These are phyloP conservation scores for Gasterosteus aculeatus DNA, from an alignment of 2,113 vertebrate genomes.

Conservation along the genomic window DNA sequence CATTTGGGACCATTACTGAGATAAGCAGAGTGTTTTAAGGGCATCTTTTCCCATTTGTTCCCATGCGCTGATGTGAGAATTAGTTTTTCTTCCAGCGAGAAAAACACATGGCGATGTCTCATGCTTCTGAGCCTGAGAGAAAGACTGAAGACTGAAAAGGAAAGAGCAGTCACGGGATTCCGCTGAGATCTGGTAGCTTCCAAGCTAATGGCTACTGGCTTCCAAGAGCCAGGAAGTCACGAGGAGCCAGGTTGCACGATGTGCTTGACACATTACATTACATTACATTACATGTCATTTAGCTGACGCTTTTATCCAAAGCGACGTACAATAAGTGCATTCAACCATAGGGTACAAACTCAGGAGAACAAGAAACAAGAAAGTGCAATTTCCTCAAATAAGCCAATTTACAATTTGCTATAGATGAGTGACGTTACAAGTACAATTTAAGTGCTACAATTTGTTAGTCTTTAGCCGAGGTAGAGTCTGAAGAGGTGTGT, in stretches of 20 bases:
- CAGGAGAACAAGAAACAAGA: no score
- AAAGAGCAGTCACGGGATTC: constrained; percentile 44
- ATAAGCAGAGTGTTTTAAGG: constrained; percentile 36
- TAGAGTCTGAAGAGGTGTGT: no score
- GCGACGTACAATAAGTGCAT: no score
- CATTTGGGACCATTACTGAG: constrained; percentile 35
- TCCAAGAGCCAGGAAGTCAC: constrained; percentile 21
- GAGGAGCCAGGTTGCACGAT: constrained; percentile 12
- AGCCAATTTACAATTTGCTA: no score
- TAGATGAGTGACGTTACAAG: no score
- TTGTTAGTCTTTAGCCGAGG: no score
- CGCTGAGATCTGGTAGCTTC: constrained; percentile 36
- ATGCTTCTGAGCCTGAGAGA: constrained; percentile 21
- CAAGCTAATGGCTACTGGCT: constrained; percentile 4
- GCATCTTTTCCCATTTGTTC: constrained; percentile 31
- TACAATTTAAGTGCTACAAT: no score
- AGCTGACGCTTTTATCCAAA: no score
- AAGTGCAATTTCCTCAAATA: no score
- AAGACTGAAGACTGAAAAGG: not conserved
- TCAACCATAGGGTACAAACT: no score
- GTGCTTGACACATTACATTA: not conserved
- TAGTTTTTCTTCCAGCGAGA: constrained; percentile 10
- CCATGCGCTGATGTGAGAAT: constrained; percentile 19
- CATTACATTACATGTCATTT: no score
- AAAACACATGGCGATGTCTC: constrained; percentile 31